phyloP scores from a whole-genome alignment of 2,113 vertebrate genomes.

The Hydropotes inermis region DNA sequence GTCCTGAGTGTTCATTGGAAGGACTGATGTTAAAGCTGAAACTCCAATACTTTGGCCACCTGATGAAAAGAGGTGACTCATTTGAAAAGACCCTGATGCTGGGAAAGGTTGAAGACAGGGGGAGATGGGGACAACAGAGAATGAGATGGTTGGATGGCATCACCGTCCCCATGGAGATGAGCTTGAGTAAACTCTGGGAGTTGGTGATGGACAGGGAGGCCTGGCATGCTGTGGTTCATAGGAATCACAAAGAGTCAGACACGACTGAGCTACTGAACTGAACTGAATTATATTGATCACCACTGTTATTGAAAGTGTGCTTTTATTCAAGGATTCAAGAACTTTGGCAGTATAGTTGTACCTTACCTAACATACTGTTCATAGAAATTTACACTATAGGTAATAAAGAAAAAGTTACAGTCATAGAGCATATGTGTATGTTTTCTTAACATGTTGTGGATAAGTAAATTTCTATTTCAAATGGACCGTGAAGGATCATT shows the following conservation, averaged over 20 bases:
- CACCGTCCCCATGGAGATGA: neutral
- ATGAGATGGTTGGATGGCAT: neutral
- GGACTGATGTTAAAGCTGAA: neutral
- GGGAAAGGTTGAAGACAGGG: neutral
- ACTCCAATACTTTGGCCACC: neutral
- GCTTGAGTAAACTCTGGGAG: neutral
- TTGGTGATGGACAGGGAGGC: neutral
- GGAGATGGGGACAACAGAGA: neutral
- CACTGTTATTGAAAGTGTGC: neutral
- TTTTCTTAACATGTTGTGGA: neutral
- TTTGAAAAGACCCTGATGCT: neutral
- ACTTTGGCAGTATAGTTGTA: neutral
- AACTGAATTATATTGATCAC: neutral
- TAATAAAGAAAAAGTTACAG: slow-evolving; percentile 3
- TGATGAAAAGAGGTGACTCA: neutral
- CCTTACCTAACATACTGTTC: neutral
- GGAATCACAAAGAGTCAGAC: neutral
- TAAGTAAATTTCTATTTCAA: neutral
- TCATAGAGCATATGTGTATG: neutral
- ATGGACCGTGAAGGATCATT: neutral
- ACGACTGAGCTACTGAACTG: neutral
- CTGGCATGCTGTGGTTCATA: neutral
- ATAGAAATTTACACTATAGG: neutral
- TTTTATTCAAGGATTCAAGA: neutral
- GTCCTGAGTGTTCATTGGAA: neutral